phyloP scores from a whole-genome alignment of 2,113 vertebrate genomes.

The Anoplopoma fimbria region DNA sequence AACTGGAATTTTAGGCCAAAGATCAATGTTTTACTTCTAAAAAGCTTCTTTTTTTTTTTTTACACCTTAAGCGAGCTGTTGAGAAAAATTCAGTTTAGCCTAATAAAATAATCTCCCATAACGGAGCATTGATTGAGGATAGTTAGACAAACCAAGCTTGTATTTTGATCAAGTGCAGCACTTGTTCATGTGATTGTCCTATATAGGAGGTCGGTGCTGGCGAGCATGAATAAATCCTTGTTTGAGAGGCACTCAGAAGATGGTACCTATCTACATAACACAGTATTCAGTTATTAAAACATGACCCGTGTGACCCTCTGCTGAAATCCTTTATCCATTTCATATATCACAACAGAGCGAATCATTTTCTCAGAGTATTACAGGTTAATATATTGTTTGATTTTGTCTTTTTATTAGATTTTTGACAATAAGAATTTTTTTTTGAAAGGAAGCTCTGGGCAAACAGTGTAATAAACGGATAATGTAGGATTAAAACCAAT shows the following conservation, averaged over 20 bases:
- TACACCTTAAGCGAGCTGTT: background rate
- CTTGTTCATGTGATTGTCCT: slow-evolving; percentile 32
- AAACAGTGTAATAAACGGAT: no score
- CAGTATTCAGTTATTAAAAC: background rate
- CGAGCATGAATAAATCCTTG: background rate
- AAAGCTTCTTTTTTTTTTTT: background rate
- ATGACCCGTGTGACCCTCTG: background rate
- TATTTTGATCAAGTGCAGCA: slow-evolving; percentile 15
- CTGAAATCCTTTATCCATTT: background rate
- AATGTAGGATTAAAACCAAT: no score
- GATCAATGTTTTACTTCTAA: slow-evolving; percentile 23
- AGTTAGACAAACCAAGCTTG: background rate
- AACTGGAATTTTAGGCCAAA: slow-evolving; percentile 1
- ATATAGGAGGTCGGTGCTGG: slow-evolving; percentile 7
- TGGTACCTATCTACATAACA: background rate
- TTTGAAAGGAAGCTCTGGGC: no score
- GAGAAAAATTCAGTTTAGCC: background rate
- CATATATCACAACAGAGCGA: background rate
- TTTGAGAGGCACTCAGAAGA: slow-evolving; percentile 24
- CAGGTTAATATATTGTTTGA: no score
- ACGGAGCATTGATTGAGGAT: slow-evolving; percentile 6
- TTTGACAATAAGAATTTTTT: background rate
- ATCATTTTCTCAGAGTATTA: background rate
- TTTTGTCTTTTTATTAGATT: background rate
- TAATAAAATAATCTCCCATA: slow-evolving; percentile 9